phyloP scores from a whole-genome alignment of 2,797 vertebrate species.

The Darevskia mixta region DNA sequence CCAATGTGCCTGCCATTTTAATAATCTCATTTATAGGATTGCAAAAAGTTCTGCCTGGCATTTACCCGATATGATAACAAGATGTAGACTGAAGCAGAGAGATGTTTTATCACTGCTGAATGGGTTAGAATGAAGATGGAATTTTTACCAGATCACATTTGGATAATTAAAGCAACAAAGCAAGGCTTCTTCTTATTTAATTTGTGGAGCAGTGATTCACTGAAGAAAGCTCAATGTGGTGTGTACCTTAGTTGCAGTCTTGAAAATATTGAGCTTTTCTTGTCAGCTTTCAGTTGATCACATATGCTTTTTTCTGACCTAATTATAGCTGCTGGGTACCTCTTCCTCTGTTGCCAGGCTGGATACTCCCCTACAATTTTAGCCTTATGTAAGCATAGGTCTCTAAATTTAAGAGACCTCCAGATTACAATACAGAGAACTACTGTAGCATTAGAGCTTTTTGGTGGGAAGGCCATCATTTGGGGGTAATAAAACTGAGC shows the following conservation, averaged over 20 bases:
- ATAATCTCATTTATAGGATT: neutral
- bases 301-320: neutral
- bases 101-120: constrained; percentile 1
- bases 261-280: neutral
- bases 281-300: neutral
- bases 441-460: neutral
- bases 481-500: neutral
- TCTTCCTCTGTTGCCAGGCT: neutral
- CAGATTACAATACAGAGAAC: neutral
- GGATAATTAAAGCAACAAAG: constrained; percentile 5
- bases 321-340: neutral
- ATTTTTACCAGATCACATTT: neutral
- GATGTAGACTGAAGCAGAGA: neutral
- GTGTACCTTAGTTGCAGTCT: neutral
- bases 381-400: neutral
- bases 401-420: neutral
- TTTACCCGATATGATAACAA: neutral
- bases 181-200: constrained; percentile 2
- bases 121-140: neutral
- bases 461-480: neutral
- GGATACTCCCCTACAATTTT: neutral
- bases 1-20: neutral
- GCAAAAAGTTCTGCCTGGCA: neutral
- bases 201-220: constrained; percentile 11
- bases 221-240: neutral